These are phyloP conservation scores for Agonopterix alstromeriana DNA, from an alignment of 2,888 invertebrate genomes.

Conservation along the genomic window DNA sequence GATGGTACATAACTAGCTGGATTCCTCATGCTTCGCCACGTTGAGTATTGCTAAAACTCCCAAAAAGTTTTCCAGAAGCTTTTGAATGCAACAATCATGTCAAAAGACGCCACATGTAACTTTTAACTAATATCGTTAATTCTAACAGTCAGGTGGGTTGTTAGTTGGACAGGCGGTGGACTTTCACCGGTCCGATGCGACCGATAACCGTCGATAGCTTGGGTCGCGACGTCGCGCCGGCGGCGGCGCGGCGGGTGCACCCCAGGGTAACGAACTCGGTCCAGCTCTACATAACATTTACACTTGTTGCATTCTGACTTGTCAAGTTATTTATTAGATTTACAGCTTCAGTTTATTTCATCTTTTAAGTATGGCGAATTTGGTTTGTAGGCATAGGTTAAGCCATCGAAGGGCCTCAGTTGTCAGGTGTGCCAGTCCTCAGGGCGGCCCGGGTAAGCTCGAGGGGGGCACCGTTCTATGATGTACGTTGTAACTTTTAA, in stretches of 20 bases:
- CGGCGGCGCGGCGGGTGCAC: conserved; percentile 23
- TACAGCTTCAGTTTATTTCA: too few relatives aligned
- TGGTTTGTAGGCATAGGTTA: too few relatives aligned
- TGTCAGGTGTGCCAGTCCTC: too few relatives aligned
- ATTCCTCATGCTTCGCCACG: background rate
- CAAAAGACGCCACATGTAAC: background rate
- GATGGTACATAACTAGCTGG: too few relatives aligned
- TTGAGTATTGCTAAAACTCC: background rate
- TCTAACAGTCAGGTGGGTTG: conserved; percentile 6
- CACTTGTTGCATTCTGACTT: background rate
- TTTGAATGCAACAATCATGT: background rate
- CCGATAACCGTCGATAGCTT: conserved; percentile 46
- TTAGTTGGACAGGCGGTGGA: conserved; percentile 23
- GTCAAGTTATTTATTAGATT: too few relatives aligned
- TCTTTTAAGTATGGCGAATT: too few relatives aligned
- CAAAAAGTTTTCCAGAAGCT: background rate
- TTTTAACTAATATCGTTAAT: background rate
- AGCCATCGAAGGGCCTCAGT: too few relatives aligned
- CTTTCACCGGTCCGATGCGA: conserved; percentile 39
- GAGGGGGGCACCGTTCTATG: too few relatives aligned
- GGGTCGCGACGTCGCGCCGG: conserved; percentile 19
- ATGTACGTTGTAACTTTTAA: too few relatives aligned
- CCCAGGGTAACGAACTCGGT: conserved; percentile 50
- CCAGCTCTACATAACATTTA: conserved; percentile 8
- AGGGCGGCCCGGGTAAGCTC: too few relatives aligned